Evolutionary conservation across 2,113 vertebrate species (phyloP).

Genomic region (Typhlomys cinereus): DNA sequence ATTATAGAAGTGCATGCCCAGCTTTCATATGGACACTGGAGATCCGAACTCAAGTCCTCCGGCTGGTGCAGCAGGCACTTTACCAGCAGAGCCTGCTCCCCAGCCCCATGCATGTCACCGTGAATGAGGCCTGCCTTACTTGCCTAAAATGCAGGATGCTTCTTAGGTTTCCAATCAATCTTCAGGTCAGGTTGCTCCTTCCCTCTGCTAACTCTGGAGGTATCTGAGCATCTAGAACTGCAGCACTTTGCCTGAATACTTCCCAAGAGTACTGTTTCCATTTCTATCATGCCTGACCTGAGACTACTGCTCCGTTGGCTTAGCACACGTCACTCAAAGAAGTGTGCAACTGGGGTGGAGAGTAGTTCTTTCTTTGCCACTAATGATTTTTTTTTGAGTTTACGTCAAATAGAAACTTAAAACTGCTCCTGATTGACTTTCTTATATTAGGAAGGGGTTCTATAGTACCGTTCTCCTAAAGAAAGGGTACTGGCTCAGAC

Average conservation of each 20-base stretch:
- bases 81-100: background rate
- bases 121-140: background rate
- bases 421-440: background rate
- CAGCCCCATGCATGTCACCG: background rate
- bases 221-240: background rate
- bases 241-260: background rate
- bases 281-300: background rate
- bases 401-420: slow-evolving; percentile 31
- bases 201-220: background rate
- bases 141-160: background rate
- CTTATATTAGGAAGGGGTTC: background rate
- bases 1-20: background rate
- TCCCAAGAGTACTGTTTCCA: background rate
- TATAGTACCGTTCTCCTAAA: background rate
- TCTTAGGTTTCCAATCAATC: background rate
- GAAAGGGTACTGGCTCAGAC: background rate
- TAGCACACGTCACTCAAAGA: background rate
- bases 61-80: background rate
- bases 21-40: background rate
- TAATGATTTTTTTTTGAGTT: background rate
- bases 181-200: background rate
- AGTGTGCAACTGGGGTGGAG: background rate
- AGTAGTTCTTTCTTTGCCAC: background rate
- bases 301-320: background rate
- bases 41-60: too few species aligned